Evolutionary conservation across 35 echinoderm and acorn worm species (phyloP), one percentile per base, ranked within the genome.

Genomic region (Heliocidaris tuberculata): DNA sequence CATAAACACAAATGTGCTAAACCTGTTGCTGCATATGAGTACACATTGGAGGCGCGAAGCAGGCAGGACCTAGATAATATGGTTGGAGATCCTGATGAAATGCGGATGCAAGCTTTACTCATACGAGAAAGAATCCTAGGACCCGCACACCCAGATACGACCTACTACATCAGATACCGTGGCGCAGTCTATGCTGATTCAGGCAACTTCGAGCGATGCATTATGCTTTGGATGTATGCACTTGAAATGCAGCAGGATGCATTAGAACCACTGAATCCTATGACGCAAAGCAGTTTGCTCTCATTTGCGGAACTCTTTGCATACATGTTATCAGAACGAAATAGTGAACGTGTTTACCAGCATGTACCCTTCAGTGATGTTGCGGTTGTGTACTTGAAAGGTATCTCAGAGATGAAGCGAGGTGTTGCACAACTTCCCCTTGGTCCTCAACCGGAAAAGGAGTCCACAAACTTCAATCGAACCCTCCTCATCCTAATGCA

Each of bases 301-400:
- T 99, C 98, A 15, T 99, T 99, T 95, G 98, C 98, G 52, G 98
- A 99, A 86, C 86, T 99, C 7, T 99, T 99, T 94, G 97, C 98
- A 9, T 99, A 97, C 97, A 99, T 99, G 98, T 65, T 96, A 94
- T 97, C 97, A 85, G 97, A 97, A 49, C 93, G 97, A 24, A 96
- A 97, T 93, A 97, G 95, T 47, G 95, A 97, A 61, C 86, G 95
- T 60, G 98, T 97, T 16, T 94, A 95, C 86, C 94, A 98, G 31
- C 95, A 88, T 29, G 94, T 98, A 0, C 87, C 95, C 32, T 98
- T 95, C 59, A 88, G 35, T 61, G 95, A 96, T 16, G 95, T 98
- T 8, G 96, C 95, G 7, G 94, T 96, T 9, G 95, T 98, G 12
- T 98, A 96, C 71, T 49, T 95, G 50, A 98, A 96, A 88, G 97